Conservation (phyloP, 2,797 vertebrate genomes). For the Sebastes paucispinis region DNA sequence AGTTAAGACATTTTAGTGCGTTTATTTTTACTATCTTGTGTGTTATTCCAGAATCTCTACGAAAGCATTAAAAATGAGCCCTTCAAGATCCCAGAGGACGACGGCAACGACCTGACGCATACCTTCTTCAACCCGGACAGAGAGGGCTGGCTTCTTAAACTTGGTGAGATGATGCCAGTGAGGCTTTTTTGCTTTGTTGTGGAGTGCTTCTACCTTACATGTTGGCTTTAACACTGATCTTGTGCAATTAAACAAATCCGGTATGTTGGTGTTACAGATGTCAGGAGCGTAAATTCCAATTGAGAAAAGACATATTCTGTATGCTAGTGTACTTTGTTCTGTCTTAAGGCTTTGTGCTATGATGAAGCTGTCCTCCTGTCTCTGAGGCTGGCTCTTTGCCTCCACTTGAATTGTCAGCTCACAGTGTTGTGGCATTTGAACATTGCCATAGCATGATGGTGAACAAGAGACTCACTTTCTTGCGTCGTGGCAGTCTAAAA, state of each 20-base stretch:
- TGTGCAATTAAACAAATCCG: not conserved
- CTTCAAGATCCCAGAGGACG: slow-evolving; percentile 95
- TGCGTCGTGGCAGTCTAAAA: slow-evolving; percentile 46
- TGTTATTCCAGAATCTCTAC: slow-evolving; percentile 85
- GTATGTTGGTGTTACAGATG: not conserved
- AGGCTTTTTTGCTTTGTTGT: not conserved
- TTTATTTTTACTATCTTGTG: not conserved
- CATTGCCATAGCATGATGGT: slow-evolving; percentile 47
- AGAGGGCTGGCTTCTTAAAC: slow-evolving; percentile 97
- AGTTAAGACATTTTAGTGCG: not conserved
- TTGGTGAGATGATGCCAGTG: slow-evolving; percentile 82
- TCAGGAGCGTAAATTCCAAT: not conserved
- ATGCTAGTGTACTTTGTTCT: slow-evolving; percentile 14
- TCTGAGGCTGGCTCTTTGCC: slow-evolving; percentile 50
- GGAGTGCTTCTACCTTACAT: not conserved
- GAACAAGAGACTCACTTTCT: slow-evolving; percentile 43
- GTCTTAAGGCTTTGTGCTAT: slow-evolving; percentile 51
- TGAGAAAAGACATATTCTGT: not conserved
- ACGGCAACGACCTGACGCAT: slow-evolving; percentile 94
- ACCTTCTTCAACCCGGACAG: slow-evolving; percentile 97
- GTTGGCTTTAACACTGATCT: not conserved
- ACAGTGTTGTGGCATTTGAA: slow-evolving; percentile 17
- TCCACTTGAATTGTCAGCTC: slow-evolving; percentile 30
- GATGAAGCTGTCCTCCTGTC: slow-evolving; percentile 35
- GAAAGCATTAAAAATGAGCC: slow-evolving; percentile 95